Percentiles rank a stretch among this genome's conserved stretches.
phyloP scores from a whole-genome alignment of 2,888 invertebrate genomes.

The Lasioglossum malachurum region DNA sequence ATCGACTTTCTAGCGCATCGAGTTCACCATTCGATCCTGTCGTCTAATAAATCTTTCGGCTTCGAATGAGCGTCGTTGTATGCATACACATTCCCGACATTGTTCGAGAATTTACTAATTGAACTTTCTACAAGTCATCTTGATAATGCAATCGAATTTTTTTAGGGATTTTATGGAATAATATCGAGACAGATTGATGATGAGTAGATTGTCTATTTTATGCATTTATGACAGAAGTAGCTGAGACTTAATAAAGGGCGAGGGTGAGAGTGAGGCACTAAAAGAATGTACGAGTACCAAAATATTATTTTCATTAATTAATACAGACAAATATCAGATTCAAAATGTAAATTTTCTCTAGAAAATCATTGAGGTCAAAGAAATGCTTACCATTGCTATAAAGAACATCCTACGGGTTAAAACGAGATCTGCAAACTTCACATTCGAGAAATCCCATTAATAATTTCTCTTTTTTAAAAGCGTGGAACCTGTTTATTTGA shows the following conservation, averaged over 20 bases:
- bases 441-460: not conserved
- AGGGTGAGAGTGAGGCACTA: too few relatives aligned
- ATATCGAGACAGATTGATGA: too few relatives aligned
- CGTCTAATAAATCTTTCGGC: not conserved
- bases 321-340: too few relatives aligned
- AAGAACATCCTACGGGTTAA: not conserved
- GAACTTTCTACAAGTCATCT: not conserved
- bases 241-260: too few relatives aligned
- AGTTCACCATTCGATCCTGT: not conserved
- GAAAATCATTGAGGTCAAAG: not conserved
- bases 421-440: not conserved
- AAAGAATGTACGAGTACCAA: too few relatives aligned
- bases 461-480: not conserved
- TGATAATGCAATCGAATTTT: too few relatives aligned
- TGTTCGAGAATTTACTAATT: not conserved
- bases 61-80: not conserved
- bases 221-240: too few relatives aligned
- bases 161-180: too few relatives aligned
- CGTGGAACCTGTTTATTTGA: not conserved
- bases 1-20: not conserved
- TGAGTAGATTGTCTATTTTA: too few relatives aligned
- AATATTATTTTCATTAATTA: too few relatives aligned
- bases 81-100: not conserved
- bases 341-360: not conserved
- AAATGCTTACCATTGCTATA: not conserved